Evolutionary conservation across 2,888 invertebrate species (phyloP).

Genomic region (Pandemis cinnamomeana): DNA sequence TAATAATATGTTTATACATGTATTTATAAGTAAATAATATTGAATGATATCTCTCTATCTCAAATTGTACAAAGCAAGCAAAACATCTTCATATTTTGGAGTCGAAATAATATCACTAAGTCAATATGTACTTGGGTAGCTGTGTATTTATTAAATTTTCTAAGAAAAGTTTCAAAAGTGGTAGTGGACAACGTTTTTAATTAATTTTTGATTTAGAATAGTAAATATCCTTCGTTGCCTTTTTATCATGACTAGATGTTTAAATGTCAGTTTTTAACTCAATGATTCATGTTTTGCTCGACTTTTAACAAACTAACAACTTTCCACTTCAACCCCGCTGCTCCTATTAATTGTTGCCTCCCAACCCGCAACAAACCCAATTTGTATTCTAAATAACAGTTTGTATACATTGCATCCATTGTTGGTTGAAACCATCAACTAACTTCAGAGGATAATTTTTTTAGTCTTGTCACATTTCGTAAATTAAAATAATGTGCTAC

Average conservation of each 20-base stretch:
- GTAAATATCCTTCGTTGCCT: too few species aligned
- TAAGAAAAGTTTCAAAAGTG: too few species aligned
- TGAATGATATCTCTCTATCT: slow-evolving; percentile 21
- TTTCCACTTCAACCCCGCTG: slow-evolving; percentile 31
- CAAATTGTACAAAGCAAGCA: slow-evolving; percentile 27
- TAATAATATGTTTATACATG: slow-evolving; percentile 23
- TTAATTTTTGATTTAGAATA: too few species aligned
- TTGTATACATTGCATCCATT: slow-evolving; percentile 43
- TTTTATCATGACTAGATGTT: background rate
- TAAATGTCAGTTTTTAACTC: background rate
- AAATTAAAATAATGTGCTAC: background rate
- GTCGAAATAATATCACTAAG: background rate
- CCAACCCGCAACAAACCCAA: slow-evolving; percentile 36
- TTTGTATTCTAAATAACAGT: slow-evolving; percentile 25
- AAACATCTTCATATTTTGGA: background rate
- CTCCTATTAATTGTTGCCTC: slow-evolving; percentile 32
- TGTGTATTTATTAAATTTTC: too few species aligned
- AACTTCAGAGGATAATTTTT: background rate
- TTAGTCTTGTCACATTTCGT: too few species aligned
- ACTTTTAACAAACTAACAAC: slow-evolving; percentile 23
- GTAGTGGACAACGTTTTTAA: too few species aligned
- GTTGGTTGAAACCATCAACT: slow-evolving; percentile 38
- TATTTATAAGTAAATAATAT: slow-evolving; percentile 24
- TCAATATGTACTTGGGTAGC: background rate
- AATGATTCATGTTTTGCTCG: slow-evolving; percentile 17